Percentiles rank a stretch among this genome's conserved stretches.
phyloP scores from a whole-genome alignment of 1,140 invertebrate genomes.

The Neocloeon triangulifer region DNA sequence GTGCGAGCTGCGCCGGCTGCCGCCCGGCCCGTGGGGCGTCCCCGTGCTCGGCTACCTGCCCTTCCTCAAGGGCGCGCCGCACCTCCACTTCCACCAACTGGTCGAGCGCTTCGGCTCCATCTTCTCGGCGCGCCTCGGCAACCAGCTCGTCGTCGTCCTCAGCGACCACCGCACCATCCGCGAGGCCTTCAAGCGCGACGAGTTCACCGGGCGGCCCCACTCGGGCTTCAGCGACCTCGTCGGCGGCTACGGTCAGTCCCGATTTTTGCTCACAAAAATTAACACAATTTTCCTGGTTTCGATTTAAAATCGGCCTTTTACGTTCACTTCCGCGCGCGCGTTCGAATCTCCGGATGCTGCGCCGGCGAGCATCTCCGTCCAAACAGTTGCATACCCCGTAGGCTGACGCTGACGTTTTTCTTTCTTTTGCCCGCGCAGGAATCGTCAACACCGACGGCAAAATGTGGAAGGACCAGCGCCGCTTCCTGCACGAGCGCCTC shows the following conservation, averaged over 20 bases:
- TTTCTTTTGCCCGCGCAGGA: slow-evolving; percentile 30
- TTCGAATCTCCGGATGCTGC: too few species aligned
- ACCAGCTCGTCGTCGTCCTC: slow-evolving; percentile 57
- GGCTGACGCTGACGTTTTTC: not conserved
- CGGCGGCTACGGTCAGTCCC: slow-evolving; percentile 63
- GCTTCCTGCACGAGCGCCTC: slow-evolving; percentile 72
- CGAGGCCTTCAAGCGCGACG: slow-evolving; percentile 59
- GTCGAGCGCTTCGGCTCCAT: slow-evolving; percentile 53
- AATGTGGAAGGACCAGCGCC: slow-evolving; percentile 77
- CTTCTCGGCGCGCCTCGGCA: slow-evolving; percentile 59
- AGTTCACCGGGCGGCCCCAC: slow-evolving; percentile 64
- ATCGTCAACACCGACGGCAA: slow-evolving; percentile 76
- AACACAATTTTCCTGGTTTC: not conserved
- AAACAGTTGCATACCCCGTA: not conserved
- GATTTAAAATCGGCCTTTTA: not conserved
- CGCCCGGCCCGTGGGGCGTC: slow-evolving; percentile 65
- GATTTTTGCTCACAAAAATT: not conserved
- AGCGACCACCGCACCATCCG: slow-evolving; percentile 64
- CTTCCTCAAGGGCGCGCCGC: slow-evolving; percentile 48
- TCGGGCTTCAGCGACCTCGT: slow-evolving; percentile 66
- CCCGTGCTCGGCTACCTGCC: slow-evolving; percentile 63
- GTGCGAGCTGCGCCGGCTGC: slow-evolving; percentile 30
- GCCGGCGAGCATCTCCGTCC: too few species aligned
- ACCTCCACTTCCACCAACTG: slow-evolving; percentile 51
- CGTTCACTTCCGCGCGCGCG: too few species aligned